These are phyloP conservation scores for Tetropium fuscum DNA, from an alignment of 2,888 invertebrate genomes.

Conservation along the genomic window DNA sequence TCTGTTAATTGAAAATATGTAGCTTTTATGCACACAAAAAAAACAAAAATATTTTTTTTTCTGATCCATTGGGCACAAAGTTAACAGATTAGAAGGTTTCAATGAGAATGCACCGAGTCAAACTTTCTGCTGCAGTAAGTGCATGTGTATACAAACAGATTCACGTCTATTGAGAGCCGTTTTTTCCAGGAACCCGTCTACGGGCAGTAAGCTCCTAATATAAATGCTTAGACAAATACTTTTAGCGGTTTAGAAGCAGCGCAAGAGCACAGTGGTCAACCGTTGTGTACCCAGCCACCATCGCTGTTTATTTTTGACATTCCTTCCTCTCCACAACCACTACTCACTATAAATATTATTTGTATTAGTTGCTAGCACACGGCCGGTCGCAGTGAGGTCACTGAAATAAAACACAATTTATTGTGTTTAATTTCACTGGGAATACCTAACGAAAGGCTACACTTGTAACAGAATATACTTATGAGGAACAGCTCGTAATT, in stretches of 20 bases:
- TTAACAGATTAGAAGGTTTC: no score
- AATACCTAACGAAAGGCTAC: no score
- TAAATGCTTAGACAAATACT: conserved; percentile 61
- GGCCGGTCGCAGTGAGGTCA: no score
- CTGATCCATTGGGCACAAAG: no score
- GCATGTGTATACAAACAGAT: conserved; percentile 14
- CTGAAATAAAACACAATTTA: background rate
- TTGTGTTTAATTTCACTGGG: no score
- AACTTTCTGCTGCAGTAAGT: conserved; percentile 3
- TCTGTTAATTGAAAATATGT: no score
- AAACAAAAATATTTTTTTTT: no score
- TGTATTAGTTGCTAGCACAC: conserved; percentile 7
- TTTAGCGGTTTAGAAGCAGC: conserved; percentile 59
- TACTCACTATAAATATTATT: conserved; percentile 7
- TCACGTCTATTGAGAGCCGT: conserved; percentile 18
- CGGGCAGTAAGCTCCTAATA: conserved; percentile 51
- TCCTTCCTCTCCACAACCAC: background rate
- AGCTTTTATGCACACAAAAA: no score
- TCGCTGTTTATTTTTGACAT: conserved; percentile 6
- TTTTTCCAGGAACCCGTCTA: conserved; percentile 52
- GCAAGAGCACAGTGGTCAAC: conserved; percentile 54
- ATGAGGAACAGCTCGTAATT: no score
- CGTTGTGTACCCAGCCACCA: conserved; percentile 21
- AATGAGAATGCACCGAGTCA: no score
- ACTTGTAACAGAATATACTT: no score